A percentile compares a stretch with the other conserved stretches of the same genome.
Conservation (phyloP, 2,797 vertebrate genomes). For the Echeneis naucrates region DNA sequence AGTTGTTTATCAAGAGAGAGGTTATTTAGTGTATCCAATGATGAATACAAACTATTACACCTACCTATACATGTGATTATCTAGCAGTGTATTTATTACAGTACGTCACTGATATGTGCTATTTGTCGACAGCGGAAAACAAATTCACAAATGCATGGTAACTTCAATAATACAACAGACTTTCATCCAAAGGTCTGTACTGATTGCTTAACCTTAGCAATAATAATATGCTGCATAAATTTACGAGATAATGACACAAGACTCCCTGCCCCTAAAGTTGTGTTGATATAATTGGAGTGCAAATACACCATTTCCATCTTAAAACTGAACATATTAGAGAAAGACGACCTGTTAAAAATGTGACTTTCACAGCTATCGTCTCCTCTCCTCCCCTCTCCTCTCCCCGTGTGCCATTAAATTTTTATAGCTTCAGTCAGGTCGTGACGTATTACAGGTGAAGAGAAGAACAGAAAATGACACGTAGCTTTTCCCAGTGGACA, state of each 20-base stretch:
- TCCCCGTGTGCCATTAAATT: constrained; percentile 28
- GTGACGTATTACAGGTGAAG: constrained; percentile 69
- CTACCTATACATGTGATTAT: constrained; percentile 34
- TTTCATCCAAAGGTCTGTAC: constrained; percentile 18
- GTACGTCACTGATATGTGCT: constrained; percentile 19
- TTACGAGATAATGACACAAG: constrained; percentile 1
- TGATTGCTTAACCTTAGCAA: constrained; percentile 22
- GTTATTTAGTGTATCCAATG: constrained; percentile 2
- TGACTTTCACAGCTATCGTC: not conserved
- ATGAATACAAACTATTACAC: constrained; percentile 38
- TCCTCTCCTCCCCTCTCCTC: not conserved
- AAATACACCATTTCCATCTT: not conserved
- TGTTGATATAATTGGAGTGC: not conserved
- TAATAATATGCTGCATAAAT: constrained; percentile 38
- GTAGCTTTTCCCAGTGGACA: constrained; percentile 72
- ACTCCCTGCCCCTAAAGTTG: not conserved
- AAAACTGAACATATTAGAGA: not conserved
- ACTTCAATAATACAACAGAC: constrained; percentile 31
- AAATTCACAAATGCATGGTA: constrained; percentile 44
- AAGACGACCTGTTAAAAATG: not conserved
- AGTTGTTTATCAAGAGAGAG: not conserved
- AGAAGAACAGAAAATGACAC: constrained; percentile 77
- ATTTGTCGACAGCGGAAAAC: constrained; percentile 45
- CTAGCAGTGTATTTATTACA: constrained; percentile 47
- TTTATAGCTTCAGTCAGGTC: constrained; percentile 50